Conservation (phyloP, 2,113 vertebrate species). For the Silurus asotus region DNA sequence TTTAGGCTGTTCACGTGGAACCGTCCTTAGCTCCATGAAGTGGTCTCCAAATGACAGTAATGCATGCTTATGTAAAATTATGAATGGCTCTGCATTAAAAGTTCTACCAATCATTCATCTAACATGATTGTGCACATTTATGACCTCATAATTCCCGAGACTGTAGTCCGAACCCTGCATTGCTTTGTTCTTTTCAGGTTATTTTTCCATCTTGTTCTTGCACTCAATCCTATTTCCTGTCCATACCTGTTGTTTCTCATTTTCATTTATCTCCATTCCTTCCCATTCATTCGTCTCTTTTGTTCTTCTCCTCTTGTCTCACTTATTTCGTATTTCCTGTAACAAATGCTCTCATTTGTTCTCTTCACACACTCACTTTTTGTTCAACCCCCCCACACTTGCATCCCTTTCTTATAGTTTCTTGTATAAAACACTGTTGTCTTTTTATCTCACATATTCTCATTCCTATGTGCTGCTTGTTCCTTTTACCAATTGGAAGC, state of each 20-base stretch:
- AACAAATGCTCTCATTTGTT: neutral
- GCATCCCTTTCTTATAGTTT: neutral
- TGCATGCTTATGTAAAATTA: too few relatives aligned
- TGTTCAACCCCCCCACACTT: neutral
- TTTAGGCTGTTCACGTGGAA: too few relatives aligned
- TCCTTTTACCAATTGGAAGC: neutral
- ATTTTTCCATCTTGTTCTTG: neutral
- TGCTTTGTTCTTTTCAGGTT: neutral
- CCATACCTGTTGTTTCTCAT: neutral
- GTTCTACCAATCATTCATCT: too few relatives aligned
- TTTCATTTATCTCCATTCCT: neutral
- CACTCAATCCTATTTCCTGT: neutral
- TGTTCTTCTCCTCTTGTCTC: neutral
- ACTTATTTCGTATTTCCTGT: neutral
- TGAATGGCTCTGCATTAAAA: too few relatives aligned
- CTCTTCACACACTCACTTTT: neutral
- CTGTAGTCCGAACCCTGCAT: neutral
- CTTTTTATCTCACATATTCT: neutral
- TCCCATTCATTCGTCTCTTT: neutral
- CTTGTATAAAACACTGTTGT: too few relatives aligned
- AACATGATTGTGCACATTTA: too few relatives aligned
- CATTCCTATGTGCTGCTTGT: neutral
- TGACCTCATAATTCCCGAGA: too few relatives aligned
- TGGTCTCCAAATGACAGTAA: too few relatives aligned
- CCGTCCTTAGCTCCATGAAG: too few relatives aligned